phyloP scores from a whole-genome alignment of 2,113 vertebrate genomes.

The Brachyhypopomus occidentalis region DNA sequence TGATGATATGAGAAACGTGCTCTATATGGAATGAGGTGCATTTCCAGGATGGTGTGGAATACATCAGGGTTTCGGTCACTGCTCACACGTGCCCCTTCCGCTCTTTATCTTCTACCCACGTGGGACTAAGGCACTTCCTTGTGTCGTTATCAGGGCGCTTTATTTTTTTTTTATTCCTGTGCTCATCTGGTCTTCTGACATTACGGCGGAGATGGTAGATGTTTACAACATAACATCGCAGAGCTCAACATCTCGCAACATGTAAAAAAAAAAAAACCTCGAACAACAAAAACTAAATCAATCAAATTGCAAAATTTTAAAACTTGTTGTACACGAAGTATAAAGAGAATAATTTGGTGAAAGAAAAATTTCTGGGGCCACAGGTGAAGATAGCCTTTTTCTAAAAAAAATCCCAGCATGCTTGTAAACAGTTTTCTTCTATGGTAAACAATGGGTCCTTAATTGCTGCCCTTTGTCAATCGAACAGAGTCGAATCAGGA shows the following conservation, averaged over 20 bases:
- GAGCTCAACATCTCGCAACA: background rate
- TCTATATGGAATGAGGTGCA: background rate
- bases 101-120: background rate
- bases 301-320: background rate
- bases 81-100: background rate
- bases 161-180: background rate
- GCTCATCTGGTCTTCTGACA: background rate
- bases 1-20: background rate
- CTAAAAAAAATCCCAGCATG: background rate
- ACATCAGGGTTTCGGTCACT: background rate
- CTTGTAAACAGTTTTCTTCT: background rate
- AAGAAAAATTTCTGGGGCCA: background rate
- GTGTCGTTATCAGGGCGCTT: background rate
- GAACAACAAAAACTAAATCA: background rate
- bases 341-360: background rate
- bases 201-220: background rate
- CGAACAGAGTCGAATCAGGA: conserved; percentile 98
- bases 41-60: background rate
- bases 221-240: background rate
- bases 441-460: conserved; percentile 44
- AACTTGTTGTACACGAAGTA: background rate
- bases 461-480: conserved; percentile 75
- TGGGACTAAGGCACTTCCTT: background rate
- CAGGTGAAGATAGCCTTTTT: background rate
- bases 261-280: too few relatives aligned